phyloP scores from a whole-genome alignment of 2,797 vertebrate species.

The Cirrhinus mrigala region DNA sequence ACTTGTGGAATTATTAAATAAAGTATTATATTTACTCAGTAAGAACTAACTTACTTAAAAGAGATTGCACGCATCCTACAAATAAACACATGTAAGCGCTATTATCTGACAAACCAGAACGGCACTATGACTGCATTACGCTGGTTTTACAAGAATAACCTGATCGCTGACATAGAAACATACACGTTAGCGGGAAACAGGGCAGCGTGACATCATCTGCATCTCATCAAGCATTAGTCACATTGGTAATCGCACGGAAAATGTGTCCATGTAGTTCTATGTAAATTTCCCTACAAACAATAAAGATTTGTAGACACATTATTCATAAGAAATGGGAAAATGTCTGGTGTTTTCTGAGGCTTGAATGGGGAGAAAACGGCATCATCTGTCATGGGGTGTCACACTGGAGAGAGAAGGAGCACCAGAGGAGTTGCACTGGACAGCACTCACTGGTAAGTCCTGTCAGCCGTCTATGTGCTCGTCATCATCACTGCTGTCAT shows the following conservation, averaged over 20 bases:
- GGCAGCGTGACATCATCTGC: slow-evolving; percentile 45
- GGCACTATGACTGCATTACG: slow-evolving; percentile 22
- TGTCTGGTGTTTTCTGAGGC: slow-evolving; percentile 29
- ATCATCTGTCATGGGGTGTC: slow-evolving; percentile 62
- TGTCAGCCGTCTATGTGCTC: slow-evolving; percentile 79
- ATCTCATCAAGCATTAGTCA: slow-evolving; percentile 57
- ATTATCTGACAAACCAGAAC: slow-evolving; percentile 13
- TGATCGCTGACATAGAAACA: slow-evolving; percentile 46
- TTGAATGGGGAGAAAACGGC: slow-evolving; percentile 53
- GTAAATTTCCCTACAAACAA: slow-evolving; percentile 54
- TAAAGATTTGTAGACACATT: slow-evolving; percentile 56
- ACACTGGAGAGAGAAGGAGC: slow-evolving; percentile 54
- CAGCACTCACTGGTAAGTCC: slow-evolving; percentile 72
- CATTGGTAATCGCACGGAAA: slow-evolving; percentile 59
- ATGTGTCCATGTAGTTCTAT: slow-evolving; percentile 58
- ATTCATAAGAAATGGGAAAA: slow-evolving; percentile 49
- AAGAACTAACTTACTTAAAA: not conserved
- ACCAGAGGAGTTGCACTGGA: slow-evolving; percentile 61
- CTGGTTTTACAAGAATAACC: slow-evolving; percentile 48
- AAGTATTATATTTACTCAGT: too few relatives aligned
- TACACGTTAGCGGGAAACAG: slow-evolving; percentile 45
- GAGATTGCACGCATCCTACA: not conserved
- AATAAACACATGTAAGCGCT: not conserved
- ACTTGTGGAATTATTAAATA: not conserved
- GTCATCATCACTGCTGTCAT: slow-evolving; percentile 84